Conservation (phyloP, 2,113 vertebrate genomes). For the Hippolais icterina region DNA sequence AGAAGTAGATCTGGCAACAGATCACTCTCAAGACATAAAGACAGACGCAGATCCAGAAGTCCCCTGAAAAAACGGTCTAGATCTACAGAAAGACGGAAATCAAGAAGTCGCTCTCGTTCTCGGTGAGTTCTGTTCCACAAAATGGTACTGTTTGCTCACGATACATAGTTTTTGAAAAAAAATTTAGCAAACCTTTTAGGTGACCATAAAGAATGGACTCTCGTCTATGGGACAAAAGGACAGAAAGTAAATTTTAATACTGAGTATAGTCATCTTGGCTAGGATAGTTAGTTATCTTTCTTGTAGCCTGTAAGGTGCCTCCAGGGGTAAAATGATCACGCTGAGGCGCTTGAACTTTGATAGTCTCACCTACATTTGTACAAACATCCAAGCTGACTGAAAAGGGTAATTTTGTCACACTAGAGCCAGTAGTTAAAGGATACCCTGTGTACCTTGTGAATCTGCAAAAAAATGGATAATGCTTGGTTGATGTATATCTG, state of each 20-base stretch:
- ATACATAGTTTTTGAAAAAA: neutral
- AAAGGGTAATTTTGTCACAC: neutral
- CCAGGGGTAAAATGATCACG: accelerated
- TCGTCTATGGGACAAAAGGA: neutral
- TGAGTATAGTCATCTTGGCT: neutral
- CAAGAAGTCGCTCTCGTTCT: constrained; percentile 83
- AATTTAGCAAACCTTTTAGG: neutral
- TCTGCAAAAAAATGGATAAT: neutral
- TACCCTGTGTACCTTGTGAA: neutral
- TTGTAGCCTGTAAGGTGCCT: neutral
- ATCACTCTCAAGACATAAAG: constrained; percentile 76
- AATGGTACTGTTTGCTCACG: neutral
- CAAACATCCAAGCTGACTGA: accelerated
- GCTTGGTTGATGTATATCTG: accelerated
- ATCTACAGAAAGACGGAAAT: constrained; percentile 83
- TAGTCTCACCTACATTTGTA: neutral
- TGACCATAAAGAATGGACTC: neutral
- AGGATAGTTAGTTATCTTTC: neutral
- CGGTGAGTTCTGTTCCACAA: constrained; percentile 61
- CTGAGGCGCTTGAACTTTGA: neutral
- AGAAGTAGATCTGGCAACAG: constrained; percentile 81
- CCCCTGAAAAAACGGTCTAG: constrained; percentile 84
- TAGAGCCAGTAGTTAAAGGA: neutral
- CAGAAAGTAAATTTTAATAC: neutral
- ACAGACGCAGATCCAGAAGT: constrained; percentile 80